Conservation (phyloP, 1,140 invertebrate genomes). For the Drosophila saltans region DNA sequence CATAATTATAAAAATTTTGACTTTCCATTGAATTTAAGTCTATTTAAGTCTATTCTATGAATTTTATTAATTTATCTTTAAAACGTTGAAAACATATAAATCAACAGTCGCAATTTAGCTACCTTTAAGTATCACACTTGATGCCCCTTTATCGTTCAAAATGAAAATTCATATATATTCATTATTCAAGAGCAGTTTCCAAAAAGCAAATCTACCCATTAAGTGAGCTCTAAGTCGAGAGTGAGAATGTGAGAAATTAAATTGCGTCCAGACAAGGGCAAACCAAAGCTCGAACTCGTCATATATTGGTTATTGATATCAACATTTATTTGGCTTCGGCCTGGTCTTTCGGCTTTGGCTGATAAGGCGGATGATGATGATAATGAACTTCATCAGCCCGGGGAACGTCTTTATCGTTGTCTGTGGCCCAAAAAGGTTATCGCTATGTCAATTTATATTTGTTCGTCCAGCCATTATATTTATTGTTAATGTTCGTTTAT, state of each 20-base stretch:
- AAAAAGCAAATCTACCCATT: background rate
- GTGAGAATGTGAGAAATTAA: constrained; percentile 39
- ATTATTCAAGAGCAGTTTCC: background rate
- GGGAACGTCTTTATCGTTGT: constrained; percentile 47
- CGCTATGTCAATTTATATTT: constrained; percentile 61
- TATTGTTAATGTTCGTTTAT: constrained; percentile 50
- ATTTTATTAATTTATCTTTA: too few species aligned
- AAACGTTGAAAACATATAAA: too few species aligned
- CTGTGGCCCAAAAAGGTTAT: constrained; percentile 56
- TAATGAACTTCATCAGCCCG: constrained; percentile 3
- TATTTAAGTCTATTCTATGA: too few species aligned
- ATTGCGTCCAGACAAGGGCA: constrained; percentile 41
- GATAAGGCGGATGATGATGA: constrained; percentile 19
- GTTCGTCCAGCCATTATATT: constrained; percentile 60
- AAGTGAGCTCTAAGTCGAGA: background rate
- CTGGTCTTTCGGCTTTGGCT: constrained; percentile 9
- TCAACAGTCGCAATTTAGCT: too few species aligned
- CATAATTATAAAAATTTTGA: too few species aligned
- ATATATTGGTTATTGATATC: constrained; percentile 37
- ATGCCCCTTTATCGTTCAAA: too few species aligned
- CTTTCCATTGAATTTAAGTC: too few species aligned
- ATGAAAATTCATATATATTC: background rate
- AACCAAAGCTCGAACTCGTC: constrained; percentile 7
- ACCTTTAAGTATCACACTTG: too few species aligned
- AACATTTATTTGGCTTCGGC: constrained; percentile 46